Evolutionary conservation across 2,797 vertebrate genomes (phyloP).

Genomic region (Mus spretus): DNA sequence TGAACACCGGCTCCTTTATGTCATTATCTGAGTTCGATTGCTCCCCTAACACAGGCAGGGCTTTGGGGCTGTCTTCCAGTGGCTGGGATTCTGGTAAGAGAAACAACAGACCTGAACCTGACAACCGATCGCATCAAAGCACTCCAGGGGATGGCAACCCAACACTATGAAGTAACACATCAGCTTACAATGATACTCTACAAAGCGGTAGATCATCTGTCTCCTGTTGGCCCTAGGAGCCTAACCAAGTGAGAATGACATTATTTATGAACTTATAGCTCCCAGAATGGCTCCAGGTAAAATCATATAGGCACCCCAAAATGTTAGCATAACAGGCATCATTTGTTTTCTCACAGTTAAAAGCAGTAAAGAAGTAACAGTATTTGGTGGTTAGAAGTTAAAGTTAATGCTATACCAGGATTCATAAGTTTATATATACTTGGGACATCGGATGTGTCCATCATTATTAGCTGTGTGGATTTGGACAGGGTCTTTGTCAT

Average conservation of each 20-base stretch:
- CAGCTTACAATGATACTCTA: constrained; percentile 81
- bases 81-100: constrained; percentile 91
- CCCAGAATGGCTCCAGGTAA: constrained; percentile 37
- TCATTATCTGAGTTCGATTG: constrained; percentile 81
- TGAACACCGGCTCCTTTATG: constrained; percentile 82
- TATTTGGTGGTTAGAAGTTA: constrained; percentile 4
- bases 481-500: constrained; percentile 31
- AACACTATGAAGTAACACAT: constrained; percentile 75
- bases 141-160: constrained; percentile 87
- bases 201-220: constrained; percentile 84
- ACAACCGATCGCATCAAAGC: constrained; percentile 89
- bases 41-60: constrained; percentile 85
- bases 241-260: constrained; percentile 76
- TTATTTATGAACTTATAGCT: constrained; percentile 74
- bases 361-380: not conserved
- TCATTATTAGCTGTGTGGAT: not conserved
- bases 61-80: constrained; percentile 90
- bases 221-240: constrained; percentile 82
- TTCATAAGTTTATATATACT: not conserved
- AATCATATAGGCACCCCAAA: constrained; percentile 49
- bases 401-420: not conserved
- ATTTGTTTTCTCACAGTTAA: not conserved
- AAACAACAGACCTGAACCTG: constrained; percentile 91
- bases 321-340: not conserved
- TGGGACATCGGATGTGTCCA: not conserved